Evolutionary conservation across 2,113 vertebrate species (phyloP).

Genomic region (Oxygymnocypris stewartii): DNA sequence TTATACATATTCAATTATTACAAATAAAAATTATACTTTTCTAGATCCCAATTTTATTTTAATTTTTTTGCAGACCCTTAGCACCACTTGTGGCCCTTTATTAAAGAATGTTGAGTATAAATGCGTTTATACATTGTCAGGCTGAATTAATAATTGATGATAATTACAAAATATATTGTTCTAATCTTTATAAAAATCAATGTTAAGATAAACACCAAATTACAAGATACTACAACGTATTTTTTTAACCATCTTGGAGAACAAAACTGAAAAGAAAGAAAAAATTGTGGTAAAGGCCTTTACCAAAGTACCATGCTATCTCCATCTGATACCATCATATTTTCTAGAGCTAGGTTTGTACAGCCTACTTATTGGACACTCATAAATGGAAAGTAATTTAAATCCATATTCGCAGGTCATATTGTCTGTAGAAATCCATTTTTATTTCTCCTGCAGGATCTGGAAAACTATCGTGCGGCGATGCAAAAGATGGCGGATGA

Average conservation of each 20-base stretch:
- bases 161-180: background rate
- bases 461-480: constrained; percentile 71
- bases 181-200: no score
- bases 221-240: background rate
- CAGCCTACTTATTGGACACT: background rate
- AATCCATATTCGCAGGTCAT: background rate
- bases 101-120: background rate
- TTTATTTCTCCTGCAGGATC: constrained; percentile 67
- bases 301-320: background rate
- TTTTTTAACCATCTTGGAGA: background rate
- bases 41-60: no score
- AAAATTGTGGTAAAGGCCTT: background rate
- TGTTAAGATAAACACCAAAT: background rate
- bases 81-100: background rate
- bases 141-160: background rate
- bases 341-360: background rate
- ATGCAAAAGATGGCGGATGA: constrained; percentile 85
- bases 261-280: background rate
- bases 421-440: background rate
- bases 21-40: no score
- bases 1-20: no score
- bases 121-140: background rate
- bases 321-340: background rate
- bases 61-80: no score
- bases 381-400: background rate